Conservation (phyloP, 2,113 vertebrate species). For the Anolis carolinensis region DNA sequence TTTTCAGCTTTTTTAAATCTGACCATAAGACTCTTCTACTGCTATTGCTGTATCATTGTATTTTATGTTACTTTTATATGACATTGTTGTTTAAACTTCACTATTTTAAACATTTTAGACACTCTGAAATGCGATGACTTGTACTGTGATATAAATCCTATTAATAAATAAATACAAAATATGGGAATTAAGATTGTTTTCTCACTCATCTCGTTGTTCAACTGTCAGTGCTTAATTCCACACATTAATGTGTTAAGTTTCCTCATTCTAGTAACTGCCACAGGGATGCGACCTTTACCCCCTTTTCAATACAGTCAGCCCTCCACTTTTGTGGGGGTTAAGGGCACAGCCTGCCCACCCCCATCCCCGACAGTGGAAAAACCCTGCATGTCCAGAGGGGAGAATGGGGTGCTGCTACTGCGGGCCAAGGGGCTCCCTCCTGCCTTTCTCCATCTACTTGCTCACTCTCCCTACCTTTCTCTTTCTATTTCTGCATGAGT, state of each 20-base stretch:
- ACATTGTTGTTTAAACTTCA: not conserved
- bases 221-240: not conserved
- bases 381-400: no score
- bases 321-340: no score
- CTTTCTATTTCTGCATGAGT: no score
- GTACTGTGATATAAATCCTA: not conserved
- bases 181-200: not conserved
- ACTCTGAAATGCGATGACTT: not conserved
- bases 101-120: not conserved
- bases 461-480: no score
- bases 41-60: not conserved
- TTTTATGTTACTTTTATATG: not conserved
- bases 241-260: not conserved
- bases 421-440: no score
- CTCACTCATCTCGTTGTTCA: not conserved
- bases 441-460: no score
- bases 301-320: not conserved
- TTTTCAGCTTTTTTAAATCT: not conserved
- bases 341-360: no score
- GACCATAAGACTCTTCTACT: not conserved
- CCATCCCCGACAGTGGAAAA: no score
- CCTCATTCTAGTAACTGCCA: no score
- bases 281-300: not conserved
- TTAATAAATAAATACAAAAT: not conserved
- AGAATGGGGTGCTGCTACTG: no score